A percentile compares a stretch with the other conserved stretches of the same genome.
Conservation (phyloP, 1,140 invertebrate genomes). For the Zaprionus davidi region DNA sequence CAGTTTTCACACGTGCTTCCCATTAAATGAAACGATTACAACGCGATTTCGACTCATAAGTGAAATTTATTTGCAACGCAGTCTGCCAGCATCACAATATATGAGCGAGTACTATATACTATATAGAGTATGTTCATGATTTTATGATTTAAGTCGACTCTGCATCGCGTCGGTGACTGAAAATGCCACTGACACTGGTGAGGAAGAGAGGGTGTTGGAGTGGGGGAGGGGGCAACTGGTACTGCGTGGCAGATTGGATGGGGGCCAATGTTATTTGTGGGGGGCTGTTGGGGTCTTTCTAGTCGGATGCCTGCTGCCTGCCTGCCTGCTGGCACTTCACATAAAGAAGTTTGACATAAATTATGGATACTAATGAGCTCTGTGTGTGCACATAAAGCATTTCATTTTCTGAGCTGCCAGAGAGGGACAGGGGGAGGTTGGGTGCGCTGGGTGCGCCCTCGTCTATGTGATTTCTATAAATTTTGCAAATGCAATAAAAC, state of each 20-base stretch:
- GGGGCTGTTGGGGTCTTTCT: slow-evolving; percentile 32
- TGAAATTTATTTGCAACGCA: slow-evolving; percentile 79
- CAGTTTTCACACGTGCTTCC: slow-evolving; percentile 81
- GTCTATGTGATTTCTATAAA: slow-evolving; percentile 36
- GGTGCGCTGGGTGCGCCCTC: neutral
- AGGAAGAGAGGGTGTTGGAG: neutral
- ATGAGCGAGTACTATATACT: slow-evolving; percentile 10
- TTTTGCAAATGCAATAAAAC: slow-evolving; percentile 31
- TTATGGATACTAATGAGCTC: slow-evolving; percentile 81
- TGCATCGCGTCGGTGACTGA: slow-evolving; percentile 22
- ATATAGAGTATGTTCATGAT: slow-evolving; percentile 47
- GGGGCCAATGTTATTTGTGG: slow-evolving; percentile 52
- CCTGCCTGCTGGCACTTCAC: slow-evolving; percentile 56
- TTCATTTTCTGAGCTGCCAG: slow-evolving; percentile 35
- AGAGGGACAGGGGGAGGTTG: neutral
- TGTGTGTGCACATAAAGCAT: slow-evolving; percentile 71
- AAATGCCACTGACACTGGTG: slow-evolving; percentile 15
- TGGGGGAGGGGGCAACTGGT: neutral
- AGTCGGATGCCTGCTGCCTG: slow-evolving; percentile 17
- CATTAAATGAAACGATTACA: slow-evolving; percentile 80
- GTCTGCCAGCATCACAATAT: slow-evolving; percentile 48
- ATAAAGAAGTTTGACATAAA: slow-evolving; percentile 81
- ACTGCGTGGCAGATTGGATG: neutral
- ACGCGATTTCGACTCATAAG: slow-evolving; percentile 71
- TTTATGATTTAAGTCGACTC: slow-evolving; percentile 59